phyloP scores from a whole-genome alignment of 2,888 invertebrate species.

The Apodemia zela region DNA sequence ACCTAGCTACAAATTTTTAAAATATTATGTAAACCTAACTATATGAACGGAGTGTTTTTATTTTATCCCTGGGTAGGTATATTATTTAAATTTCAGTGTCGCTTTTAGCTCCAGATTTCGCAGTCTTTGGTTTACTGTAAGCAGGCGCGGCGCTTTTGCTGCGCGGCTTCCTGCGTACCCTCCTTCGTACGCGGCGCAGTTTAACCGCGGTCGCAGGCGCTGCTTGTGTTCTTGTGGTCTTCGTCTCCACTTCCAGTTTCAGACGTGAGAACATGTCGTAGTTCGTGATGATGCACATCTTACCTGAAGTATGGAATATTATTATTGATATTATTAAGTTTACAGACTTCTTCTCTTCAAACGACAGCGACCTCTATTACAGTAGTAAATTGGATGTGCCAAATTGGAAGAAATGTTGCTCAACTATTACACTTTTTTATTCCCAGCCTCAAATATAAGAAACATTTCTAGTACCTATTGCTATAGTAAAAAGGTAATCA shows the following conservation, averaged over 20 bases:
- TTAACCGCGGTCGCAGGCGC: constrained; percentile 48
- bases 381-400: too few relatives aligned
- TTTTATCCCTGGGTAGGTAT: neutral
- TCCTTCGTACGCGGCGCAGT: constrained; percentile 51
- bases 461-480: too few relatives aligned
- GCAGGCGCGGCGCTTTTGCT: constrained; percentile 69
- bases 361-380: too few relatives aligned
- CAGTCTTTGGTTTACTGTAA: constrained; percentile 41
- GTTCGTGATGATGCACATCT: constrained; percentile 72
- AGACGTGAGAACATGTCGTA: constrained; percentile 74
- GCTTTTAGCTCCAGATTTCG: constrained; percentile 67
- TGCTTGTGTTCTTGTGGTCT: constrained; percentile 49
- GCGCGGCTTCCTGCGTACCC: constrained; percentile 56
- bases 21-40: too few relatives aligned
- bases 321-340: neutral
- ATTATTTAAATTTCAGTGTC: constrained; percentile 61
- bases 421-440: too few relatives aligned
- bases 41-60: constrained; percentile 16
- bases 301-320: constrained; percentile 57
- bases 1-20: too few relatives aligned
- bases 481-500: too few relatives aligned
- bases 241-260: constrained; percentile 66
- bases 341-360: too few relatives aligned
- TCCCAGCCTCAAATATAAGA: too few relatives aligned
- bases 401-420: too few relatives aligned